phyloP scores from a whole-genome alignment of 2,888 invertebrate genomes.

The Eilema griseolum region DNA sequence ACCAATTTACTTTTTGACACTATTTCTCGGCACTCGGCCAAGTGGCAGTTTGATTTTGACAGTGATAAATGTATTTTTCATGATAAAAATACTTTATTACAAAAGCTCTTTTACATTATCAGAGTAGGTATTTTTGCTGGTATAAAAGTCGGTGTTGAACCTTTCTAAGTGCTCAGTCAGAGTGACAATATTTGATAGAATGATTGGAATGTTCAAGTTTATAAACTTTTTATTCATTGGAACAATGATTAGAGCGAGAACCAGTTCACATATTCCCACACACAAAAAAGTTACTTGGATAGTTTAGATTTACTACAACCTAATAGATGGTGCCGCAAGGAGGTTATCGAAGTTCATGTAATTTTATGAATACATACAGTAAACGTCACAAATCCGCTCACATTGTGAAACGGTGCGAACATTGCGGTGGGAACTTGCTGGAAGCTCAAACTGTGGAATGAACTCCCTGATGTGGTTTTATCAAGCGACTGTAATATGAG shows the following conservation, averaged over 20 bases:
- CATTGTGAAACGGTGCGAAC: too few species aligned
- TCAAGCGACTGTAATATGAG: too few species aligned
- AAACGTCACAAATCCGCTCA: too few species aligned
- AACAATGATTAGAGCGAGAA: not conserved
- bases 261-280: not conserved
- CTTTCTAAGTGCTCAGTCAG: not conserved
- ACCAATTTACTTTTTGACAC: conserved; percentile 14
- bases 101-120: not conserved
- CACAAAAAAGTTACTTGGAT: too few species aligned
- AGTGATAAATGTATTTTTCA: conserved; percentile 23
- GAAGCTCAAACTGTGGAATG: too few species aligned
- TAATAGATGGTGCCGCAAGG: too few species aligned
- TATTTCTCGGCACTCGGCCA: conserved; percentile 17
- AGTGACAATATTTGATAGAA: not conserved
- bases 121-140: not conserved
- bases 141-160: not conserved
- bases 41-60: conserved; percentile 17
- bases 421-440: too few species aligned
- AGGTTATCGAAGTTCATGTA: too few species aligned
- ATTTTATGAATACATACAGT: too few species aligned
- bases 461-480: too few species aligned
- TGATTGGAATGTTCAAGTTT: not conserved
- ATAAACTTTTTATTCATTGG: not conserved
- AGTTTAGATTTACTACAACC: too few species aligned
- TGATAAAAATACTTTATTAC: conserved; percentile 13